A percentile compares a stretch with the other conserved stretches of the same genome.
These are phyloP conservation scores for Agelastica alni DNA, from an alignment of 2,888 invertebrate genomes.

Conservation along the genomic window DNA sequence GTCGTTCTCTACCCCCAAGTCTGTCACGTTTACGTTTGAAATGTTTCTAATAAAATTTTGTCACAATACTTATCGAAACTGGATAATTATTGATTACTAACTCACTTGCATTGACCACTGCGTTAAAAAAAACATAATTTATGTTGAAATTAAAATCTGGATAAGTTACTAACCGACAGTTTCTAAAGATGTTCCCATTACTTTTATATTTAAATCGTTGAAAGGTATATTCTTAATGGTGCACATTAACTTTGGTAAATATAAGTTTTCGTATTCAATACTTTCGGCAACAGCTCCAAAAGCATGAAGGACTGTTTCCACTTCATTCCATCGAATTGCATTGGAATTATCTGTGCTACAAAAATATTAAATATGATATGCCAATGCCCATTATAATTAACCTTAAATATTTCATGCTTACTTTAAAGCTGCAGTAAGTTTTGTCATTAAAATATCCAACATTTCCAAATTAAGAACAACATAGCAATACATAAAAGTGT, in stretches of 20 bases:
- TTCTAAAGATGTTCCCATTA: slow-evolving; percentile 75
- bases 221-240: slow-evolving; percentile 68
- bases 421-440: slow-evolving; percentile 63
- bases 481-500: slow-evolving; percentile 76
- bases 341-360: slow-evolving; percentile 41
- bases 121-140: too few relatives aligned
- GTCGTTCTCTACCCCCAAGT: too few relatives aligned
- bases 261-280: slow-evolving; percentile 62
- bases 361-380: not conserved
- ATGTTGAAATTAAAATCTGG: too few relatives aligned
- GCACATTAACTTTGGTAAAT: slow-evolving; percentile 65
- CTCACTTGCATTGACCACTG: too few relatives aligned
- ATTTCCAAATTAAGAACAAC: slow-evolving; percentile 77
- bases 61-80: too few relatives aligned
- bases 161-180: slow-evolving; percentile 67
- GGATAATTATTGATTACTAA: too few relatives aligned
- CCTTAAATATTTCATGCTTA: too few relatives aligned
- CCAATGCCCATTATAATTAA: too few relatives aligned
- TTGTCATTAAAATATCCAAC: slow-evolving; percentile 69
- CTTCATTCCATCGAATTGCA: slow-evolving; percentile 60
- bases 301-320: slow-evolving; percentile 70
- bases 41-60: too few relatives aligned
- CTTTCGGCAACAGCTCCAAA: slow-evolving; percentile 68
- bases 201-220: slow-evolving; percentile 62
- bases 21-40: too few relatives aligned